phyloP scores from a whole-genome alignment of 2,113 vertebrate species.

The Cebidichthys violaceus region DNA sequence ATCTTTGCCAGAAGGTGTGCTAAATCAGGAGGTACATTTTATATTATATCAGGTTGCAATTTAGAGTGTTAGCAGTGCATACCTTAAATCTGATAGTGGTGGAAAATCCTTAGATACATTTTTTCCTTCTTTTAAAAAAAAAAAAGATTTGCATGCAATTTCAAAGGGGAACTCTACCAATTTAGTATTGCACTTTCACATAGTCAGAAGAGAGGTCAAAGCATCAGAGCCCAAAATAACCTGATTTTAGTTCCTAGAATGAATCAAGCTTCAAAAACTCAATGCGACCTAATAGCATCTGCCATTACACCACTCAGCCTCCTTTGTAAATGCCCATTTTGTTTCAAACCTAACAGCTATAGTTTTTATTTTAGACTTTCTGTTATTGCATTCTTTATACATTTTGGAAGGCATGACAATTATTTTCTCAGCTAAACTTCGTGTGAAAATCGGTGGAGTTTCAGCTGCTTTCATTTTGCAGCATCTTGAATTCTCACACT shows the following conservation, averaged over 20 bases:
- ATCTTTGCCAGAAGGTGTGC: neutral
- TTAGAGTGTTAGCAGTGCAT: neutral
- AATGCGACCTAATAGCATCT: neutral
- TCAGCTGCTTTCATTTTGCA: conserved; percentile 1
- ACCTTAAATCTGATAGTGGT: neutral
- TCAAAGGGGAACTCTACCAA: neutral
- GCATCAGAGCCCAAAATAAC: neutral
- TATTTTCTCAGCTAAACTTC: neutral
- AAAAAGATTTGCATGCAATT: neutral
- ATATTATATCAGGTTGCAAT: neutral
- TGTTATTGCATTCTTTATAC: neutral
- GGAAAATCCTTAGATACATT: neutral
- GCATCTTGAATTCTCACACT: neutral
- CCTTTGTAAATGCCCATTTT: neutral
- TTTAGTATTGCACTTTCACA: neutral
- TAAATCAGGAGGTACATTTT: neutral
- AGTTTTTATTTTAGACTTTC: neutral
- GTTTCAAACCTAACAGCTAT: neutral
- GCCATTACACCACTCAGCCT: neutral
- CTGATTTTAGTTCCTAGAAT: neutral
- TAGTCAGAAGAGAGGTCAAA: neutral
- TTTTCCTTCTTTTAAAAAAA: neutral
- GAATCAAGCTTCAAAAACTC: neutral
- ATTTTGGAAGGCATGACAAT: neutral
- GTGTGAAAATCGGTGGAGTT: neutral